Percentiles rank a stretch among this genome's conserved stretches.
These are phyloP conservation scores for Chlamydotis undulata DNA, from an alignment of 2,113 vertebrate genomes.

Conservation along the genomic window DNA sequence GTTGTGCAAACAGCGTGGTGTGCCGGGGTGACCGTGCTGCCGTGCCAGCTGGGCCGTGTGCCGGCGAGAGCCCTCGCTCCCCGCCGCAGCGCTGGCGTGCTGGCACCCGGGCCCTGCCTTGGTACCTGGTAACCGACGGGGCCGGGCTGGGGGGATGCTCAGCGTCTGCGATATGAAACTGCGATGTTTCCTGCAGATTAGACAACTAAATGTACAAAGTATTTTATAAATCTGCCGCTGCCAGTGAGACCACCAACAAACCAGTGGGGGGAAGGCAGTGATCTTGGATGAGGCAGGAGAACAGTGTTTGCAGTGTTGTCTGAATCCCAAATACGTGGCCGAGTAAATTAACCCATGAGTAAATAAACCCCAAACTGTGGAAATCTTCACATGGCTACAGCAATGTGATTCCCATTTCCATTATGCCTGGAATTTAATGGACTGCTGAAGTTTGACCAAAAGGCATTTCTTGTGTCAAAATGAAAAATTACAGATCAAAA, in stretches of 20 bases:
- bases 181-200: not conserved
- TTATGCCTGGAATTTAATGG: conserved; percentile 51
- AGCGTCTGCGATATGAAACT: rapidly evolving
- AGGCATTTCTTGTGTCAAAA: conserved; percentile 67
- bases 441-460: conserved; percentile 61
- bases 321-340: not conserved
- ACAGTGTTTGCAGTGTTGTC: not conserved
- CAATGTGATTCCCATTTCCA: conserved; percentile 48
- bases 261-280: not conserved
- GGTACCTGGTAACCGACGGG: rapidly evolving
- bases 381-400: conserved; percentile 29
- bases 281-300: not conserved
- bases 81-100: not conserved
- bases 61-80: not conserved
- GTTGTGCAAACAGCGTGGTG: not conserved
- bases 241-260: not conserved
- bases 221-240: not conserved
- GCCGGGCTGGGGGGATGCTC: not conserved
- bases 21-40: not conserved
- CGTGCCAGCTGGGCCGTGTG: not conserved
- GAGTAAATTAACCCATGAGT: conserved; percentile 31
- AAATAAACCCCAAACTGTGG: conserved; percentile 37
- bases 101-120: not conserved
- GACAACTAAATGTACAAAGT: not conserved
- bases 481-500: conserved; percentile 69